A percentile compares a stretch with the other conserved stretches of the same genome.
These are phyloP conservation scores for Ramazzottius varieornatus DNA, from an alignment of 2,888 invertebrate species.

Conservation along the genomic window DNA sequence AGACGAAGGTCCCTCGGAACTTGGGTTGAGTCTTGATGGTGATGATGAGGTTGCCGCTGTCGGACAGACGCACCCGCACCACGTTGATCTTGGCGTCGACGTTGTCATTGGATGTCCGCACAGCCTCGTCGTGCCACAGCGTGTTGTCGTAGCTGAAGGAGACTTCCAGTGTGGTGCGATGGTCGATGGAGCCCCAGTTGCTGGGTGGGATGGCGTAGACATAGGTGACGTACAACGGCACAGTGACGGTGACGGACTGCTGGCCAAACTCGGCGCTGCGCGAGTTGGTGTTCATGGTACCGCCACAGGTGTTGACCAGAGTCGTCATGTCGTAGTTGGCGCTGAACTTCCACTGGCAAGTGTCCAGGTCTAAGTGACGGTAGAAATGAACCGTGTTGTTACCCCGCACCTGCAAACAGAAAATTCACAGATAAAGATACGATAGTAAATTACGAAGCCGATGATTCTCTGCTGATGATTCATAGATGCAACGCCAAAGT, in stretches of 20 bases:
- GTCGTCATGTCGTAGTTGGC: constrained; percentile 25
- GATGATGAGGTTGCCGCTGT: constrained; percentile 21
- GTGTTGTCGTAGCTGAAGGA: constrained; percentile 23
- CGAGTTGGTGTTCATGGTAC: constrained; percentile 22
- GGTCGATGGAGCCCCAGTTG: constrained; percentile 25
- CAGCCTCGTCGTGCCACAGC: constrained; percentile 17
- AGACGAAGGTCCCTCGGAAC: constrained; percentile 23
- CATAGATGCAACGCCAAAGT: no score
- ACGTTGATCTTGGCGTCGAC: constrained; percentile 10
- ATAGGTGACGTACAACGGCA: constrained; percentile 24
- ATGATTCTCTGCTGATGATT: no score
- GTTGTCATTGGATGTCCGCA: neutral
- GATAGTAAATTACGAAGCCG: no score
- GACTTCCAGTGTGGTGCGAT: constrained; percentile 23
- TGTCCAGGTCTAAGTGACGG: constrained; percentile 21
- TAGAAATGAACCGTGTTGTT: constrained; percentile 18
- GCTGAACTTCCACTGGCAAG: constrained; percentile 24
- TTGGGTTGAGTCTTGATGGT: constrained; percentile 23
- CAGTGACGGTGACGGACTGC: constrained; percentile 21
- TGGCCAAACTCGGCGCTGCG: constrained; percentile 13
- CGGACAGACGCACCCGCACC: constrained; percentile 17
- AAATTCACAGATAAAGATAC: neutral
- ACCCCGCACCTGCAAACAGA: constrained; percentile 12
- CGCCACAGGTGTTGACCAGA: constrained; percentile 23
- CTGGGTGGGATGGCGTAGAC: constrained; percentile 20